These are phyloP conservation scores for Enteromius paludinosus DNA, from an alignment of 2,797 vertebrate genomes.

Conservation along the genomic window DNA sequence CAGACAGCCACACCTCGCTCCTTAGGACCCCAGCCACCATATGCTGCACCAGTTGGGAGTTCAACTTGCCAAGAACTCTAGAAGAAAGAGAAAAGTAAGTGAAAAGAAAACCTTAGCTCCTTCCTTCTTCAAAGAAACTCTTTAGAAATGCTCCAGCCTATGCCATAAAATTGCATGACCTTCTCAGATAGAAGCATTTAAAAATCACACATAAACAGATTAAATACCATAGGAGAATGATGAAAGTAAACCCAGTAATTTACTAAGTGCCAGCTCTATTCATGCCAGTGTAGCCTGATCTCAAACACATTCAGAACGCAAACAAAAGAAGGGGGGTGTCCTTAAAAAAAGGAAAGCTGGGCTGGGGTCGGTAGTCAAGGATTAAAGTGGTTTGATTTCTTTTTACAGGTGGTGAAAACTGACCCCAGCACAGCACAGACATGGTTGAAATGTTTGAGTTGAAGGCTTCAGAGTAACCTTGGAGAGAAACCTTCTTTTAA, in stretches of 20 bases:
- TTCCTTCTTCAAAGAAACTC: neutral
- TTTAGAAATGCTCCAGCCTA: neutral
- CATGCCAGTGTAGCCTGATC: conserved; percentile 49
- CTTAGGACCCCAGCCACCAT: conserved; percentile 80
- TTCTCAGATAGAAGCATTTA: conserved; percentile 16
- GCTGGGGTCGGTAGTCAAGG: neutral
- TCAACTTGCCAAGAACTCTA: conserved; percentile 57
- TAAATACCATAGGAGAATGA: conserved; percentile 24
- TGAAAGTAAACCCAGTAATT: conserved; percentile 40
- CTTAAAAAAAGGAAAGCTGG: conserved; percentile 7
- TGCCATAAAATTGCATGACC: conserved; percentile 18
- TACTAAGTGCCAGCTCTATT: conserved; percentile 52
- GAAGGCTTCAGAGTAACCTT: neutral
- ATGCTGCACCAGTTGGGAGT: conserved; percentile 74
- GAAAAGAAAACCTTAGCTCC: conserved; percentile 8
- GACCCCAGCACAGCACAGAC: neutral
- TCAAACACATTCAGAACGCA: conserved; percentile 39
- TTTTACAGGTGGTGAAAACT: conserved; percentile 16
- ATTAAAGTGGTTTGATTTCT: conserved; percentile 37
- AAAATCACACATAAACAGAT: conserved; percentile 29
- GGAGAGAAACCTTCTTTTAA: conserved; percentile 16
- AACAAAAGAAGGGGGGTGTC: conserved; percentile 54
- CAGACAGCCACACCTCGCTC: conserved; percentile 78
- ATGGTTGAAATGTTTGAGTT: neutral
- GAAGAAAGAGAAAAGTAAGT: conserved; percentile 38